Base-by-base conservation (phyloP, 2,888 invertebrate species). In the Mythimna loreyi region DNA sequence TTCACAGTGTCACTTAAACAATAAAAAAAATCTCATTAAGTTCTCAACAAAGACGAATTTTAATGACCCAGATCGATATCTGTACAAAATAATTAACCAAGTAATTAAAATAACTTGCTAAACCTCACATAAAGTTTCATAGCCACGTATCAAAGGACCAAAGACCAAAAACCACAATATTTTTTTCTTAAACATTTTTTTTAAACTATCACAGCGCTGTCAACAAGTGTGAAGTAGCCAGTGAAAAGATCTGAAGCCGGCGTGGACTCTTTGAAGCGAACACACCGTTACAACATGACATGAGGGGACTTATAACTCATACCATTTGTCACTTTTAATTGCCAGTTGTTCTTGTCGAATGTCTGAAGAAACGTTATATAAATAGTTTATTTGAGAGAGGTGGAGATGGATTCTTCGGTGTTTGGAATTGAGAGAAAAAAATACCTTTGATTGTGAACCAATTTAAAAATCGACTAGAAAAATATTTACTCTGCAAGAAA, bases 251-350 rank as follows among this genome's bases (percentile, higher is more conserved):
- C 94, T 89, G 85, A 93, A 89, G 78, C 59, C 78, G 67, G 82
- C 73, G 67, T 53, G 65, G 63, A 65, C 47, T 81, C 90, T 92
- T 90, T 91, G 91, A 92, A 86, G 88, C 80, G 75, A 87, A 90
- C 90, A 91, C 83, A 83, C 87, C 87, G 88, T 86, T 87, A 91
- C 91, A 87, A 90, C 90, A 90, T 78, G 85, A 78, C 81, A 75
- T 72, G 76, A 78, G 86, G 82, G 70, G 82, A 75, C 75, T 78
- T 88, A 91, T 91, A 92, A 91, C 90, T 92, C 92, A 91, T 90
- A 92, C 91, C 95, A 95, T 96, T 94, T 95, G 95, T 96, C 95
- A 96, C 92, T 95, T 96, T 93, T 95, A 96, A 96, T 96, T 95
- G 94, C 94, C 92, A 92, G 92, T 92, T 92, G 94, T 92, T 90